phyloP scores from a whole-genome alignment of 1,140 invertebrate species.

The Meloidogyne floridensis region DNA sequence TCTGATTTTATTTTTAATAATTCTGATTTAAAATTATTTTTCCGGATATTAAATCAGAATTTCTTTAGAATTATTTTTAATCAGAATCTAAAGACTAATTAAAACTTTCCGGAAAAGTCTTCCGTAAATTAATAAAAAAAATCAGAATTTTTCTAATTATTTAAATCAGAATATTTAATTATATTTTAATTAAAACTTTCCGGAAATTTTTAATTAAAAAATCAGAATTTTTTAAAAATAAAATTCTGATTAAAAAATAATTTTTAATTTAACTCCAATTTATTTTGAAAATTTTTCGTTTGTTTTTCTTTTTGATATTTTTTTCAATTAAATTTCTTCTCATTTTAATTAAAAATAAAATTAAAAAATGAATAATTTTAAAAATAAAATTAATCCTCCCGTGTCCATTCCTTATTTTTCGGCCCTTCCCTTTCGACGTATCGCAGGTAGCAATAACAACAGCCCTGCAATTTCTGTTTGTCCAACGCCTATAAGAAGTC shows the following conservation, averaged over 20 bases:
- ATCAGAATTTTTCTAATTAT: too few species aligned
- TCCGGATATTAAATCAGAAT: too few species aligned
- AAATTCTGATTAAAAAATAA: too few species aligned
- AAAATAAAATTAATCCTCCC: background rate
- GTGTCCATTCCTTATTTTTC: constrained; percentile 1
- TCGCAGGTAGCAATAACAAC: background rate
- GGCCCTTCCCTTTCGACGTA: background rate
- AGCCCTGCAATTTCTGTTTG: background rate
- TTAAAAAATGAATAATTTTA: background rate
- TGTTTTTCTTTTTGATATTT: background rate
- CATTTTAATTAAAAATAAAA: background rate
- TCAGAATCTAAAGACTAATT: too few species aligned
- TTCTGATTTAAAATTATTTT: too few species aligned
- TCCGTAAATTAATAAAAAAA: too few species aligned
- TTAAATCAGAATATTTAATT: too few species aligned
- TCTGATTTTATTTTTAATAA: background rate
- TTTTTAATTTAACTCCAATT: background rate
- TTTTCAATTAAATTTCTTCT: background rate
- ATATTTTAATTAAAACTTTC: background rate
- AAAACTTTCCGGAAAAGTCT: too few species aligned
- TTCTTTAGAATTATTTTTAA: too few species aligned
- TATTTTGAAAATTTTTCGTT: background rate
- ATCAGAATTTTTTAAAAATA: too few species aligned
- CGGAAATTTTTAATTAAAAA: background rate
- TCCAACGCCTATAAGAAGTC: background rate